phyloP scores from a whole-genome alignment of 2,797 vertebrate genomes.

The Hyperoplus lanceolatus region DNA sequence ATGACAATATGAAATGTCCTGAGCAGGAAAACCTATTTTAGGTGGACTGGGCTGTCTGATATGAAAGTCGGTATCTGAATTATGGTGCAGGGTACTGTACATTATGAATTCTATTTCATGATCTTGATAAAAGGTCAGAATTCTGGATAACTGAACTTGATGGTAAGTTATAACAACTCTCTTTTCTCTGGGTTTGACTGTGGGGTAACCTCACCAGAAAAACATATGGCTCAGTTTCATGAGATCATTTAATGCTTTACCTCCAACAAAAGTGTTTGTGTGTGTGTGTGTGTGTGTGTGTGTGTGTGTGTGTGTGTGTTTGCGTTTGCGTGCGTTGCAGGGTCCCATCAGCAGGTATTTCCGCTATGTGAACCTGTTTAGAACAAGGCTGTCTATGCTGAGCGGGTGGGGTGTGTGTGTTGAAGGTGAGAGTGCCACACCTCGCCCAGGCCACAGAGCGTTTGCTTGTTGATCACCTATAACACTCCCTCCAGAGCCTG shows the following conservation, averaged over 20 bases:
- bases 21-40: neutral
- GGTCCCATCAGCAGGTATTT: slow-evolving; percentile 35
- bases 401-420: slow-evolving; percentile 12
- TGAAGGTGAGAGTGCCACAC: slow-evolving; percentile 43
- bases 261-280: neutral
- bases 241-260: slow-evolving; percentile 1
- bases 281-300: neutral
- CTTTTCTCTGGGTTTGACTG: neutral
- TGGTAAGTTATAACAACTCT: neutral
- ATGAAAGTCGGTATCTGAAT: neutral
- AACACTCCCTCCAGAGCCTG: slow-evolving; percentile 12
- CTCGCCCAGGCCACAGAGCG: slow-evolving; percentile 43
- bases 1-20: slow-evolving; percentile 4
- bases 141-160: neutral
- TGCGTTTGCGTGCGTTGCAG: neutral
- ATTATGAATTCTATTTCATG: neutral
- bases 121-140: neutral
- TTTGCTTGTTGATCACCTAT: slow-evolving; percentile 17
- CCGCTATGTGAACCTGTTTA: slow-evolving; percentile 9
- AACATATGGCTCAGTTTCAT: neutral
- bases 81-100: neutral
- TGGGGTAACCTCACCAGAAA: neutral
- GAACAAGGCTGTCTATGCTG: slow-evolving; percentile 32
- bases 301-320: no score
- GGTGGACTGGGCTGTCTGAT: neutral